Evolutionary conservation across 2,888 invertebrate species (phyloP).

Genomic region (Seira ritae): DNA sequence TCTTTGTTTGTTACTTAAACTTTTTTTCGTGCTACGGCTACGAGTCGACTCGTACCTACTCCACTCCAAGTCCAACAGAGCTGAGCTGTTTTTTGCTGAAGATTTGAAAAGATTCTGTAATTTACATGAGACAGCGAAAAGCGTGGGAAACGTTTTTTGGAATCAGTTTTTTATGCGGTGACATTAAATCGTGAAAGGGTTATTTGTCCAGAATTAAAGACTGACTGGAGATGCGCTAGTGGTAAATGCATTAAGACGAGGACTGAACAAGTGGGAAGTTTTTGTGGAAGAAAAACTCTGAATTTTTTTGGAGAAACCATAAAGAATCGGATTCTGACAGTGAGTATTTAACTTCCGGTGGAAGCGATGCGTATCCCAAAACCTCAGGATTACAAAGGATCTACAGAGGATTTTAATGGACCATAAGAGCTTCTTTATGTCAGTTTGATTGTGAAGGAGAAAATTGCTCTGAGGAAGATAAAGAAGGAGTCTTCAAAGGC

Average conservation of each 20-base stretch:
- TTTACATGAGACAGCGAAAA: background rate
- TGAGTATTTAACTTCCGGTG: background rate
- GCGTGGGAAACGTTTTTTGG: background rate
- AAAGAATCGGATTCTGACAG: conserved; percentile 13
- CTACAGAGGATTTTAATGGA: conserved; percentile 1
- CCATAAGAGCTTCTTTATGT: background rate
- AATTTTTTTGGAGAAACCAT: conserved; percentile 11
- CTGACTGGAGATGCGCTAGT: background rate
- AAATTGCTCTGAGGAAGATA: background rate
- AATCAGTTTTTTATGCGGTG: background rate
- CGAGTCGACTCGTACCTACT: conserved; percentile 15
- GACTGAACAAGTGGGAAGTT: too few relatives aligned
- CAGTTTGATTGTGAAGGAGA: background rate
- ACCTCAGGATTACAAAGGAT: conserved; percentile 3
- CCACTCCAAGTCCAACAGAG: too few relatives aligned
- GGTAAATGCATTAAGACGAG: background rate
- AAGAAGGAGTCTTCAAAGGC: background rate
- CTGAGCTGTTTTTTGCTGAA: background rate
- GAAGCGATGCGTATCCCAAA: background rate
- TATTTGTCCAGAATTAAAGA: background rate
- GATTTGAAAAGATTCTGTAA: background rate
- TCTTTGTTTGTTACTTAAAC: conserved; percentile 98
- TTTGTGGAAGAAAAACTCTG: background rate
- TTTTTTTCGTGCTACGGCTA: conserved; percentile 92
- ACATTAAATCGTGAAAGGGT: background rate